Evolutionary conservation across 2,113 vertebrate species (phyloP).

Genomic region (Pollimyrus isidori): DNA sequence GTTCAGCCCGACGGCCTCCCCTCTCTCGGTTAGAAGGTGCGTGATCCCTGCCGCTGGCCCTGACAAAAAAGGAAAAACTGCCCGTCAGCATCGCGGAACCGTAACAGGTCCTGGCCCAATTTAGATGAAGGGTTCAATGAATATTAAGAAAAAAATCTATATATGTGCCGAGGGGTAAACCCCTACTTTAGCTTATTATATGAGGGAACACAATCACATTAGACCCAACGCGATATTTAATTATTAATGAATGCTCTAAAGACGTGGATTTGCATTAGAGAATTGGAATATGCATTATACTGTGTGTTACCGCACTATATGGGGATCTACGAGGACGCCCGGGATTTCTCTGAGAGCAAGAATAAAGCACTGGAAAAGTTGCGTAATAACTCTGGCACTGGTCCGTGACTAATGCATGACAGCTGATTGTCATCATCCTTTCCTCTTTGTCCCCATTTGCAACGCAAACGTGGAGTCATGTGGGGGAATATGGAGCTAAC

Average conservation of each 20-base stretch:
- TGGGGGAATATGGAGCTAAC: background rate
- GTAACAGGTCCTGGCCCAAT: background rate
- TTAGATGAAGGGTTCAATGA: background rate
- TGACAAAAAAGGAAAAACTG: background rate
- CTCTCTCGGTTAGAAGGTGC: background rate
- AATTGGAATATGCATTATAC: background rate
- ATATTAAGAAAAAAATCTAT: background rate
- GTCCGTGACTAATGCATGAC: conserved; percentile 15
- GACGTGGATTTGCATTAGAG: background rate
- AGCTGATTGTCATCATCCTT: conserved; percentile 4
- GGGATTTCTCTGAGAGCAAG: background rate
- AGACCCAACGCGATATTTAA: background rate
- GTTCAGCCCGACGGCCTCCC: background rate
- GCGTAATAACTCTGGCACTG: conserved; percentile 6
- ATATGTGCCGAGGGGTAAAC: background rate
- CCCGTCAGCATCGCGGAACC: background rate
- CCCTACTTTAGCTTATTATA: background rate
- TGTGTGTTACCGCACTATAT: background rate
- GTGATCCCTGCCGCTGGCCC: background rate
- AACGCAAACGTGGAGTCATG: background rate
- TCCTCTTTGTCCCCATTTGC: conserved; percentile 1
- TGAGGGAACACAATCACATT: background rate
- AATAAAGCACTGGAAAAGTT: conserved; percentile 15
- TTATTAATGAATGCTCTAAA: background rate
- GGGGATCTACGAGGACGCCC: background rate